Evolutionary conservation across 2,888 invertebrate species (phyloP), one percentile per base, ranked within the genome.

Genomic region (Apodemia hepburni): DNA sequence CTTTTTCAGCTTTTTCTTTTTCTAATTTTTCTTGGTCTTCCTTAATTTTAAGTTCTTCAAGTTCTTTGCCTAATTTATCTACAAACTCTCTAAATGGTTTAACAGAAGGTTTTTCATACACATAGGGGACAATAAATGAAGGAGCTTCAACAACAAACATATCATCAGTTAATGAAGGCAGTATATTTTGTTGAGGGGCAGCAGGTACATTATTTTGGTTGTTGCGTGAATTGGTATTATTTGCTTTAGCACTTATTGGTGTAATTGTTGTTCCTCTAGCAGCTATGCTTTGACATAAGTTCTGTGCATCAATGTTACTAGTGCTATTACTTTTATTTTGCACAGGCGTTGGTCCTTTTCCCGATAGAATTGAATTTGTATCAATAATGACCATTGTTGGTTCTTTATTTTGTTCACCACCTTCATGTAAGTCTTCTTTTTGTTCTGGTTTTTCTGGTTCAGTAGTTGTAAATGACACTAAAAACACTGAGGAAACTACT

Each of bases 91-190:
- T 95, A 67, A 97, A 93, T 66, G 96, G 95, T 76, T 96, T 95
- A 1, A 96, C 86, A 0, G 97, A 97, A 27, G 97, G 97, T 81
- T 97, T 97, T 82, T 98, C 97, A 86, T 97, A 97, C 15, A 97
- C 97, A 82, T 97, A 98, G 47, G 98, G 98, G 70, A 98, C 97
- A 81, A 98, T 97, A 78, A 98, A 97, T 47, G 97, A 97, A 11
- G 98, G 97, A 35, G 97, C 97, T 87, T 98, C 97, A 29, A 98
- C 95, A 29, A 97, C 97, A 86, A 96, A 97, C 96, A 97, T 97
- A 73, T 97, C 97, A 83, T 98, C 97, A 47, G 97, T 97, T 27
- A 98, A 85, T 15, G 97, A 96, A 17, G 97, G 97, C 74, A 97
- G 83, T 69, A 97, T 90, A 64, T 82, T 88, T 54, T 87, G 82